phyloP scores from a whole-genome alignment of 2,797 vertebrate species.

The Limnodromus scolopaceus region DNA sequence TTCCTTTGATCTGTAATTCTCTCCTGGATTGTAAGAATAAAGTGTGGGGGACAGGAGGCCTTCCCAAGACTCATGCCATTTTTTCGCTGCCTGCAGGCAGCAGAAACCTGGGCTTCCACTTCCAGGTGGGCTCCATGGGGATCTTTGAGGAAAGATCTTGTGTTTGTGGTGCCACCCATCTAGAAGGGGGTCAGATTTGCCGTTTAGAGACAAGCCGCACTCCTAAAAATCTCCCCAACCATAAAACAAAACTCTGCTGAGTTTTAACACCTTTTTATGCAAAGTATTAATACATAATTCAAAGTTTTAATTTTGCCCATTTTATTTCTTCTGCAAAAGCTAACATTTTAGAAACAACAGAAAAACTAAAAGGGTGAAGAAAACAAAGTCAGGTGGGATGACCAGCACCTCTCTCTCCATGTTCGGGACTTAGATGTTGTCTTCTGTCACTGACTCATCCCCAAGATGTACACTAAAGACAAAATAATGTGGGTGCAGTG shows the following conservation, averaged over 20 bases:
- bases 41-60: not conserved
- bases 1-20: not conserved
- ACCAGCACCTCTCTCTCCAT: not conserved
- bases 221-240: not conserved
- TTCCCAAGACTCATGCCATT: not conserved
- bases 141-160: not conserved
- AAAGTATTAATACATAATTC: not conserved
- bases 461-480: not conserved
- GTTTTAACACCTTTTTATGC: not conserved
- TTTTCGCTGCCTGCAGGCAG: not conserved
- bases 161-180: not conserved
- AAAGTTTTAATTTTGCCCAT: fast-evolving
- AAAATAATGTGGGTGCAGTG: not conserved
- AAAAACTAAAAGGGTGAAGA: not conserved
- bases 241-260: not conserved
- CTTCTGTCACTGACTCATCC: not conserved
- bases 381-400: not conserved
- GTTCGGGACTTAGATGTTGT: too few species aligned
- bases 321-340: not conserved
- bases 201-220: fast-evolving
- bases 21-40: not conserved
- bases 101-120: not conserved
- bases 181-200: not conserved
- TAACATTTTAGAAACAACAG: not conserved
- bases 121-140: not conserved